Evolutionary conservation across 2,888 invertebrate species (phyloP).

Genomic region (Drosophila cyrtoloma): DNA sequence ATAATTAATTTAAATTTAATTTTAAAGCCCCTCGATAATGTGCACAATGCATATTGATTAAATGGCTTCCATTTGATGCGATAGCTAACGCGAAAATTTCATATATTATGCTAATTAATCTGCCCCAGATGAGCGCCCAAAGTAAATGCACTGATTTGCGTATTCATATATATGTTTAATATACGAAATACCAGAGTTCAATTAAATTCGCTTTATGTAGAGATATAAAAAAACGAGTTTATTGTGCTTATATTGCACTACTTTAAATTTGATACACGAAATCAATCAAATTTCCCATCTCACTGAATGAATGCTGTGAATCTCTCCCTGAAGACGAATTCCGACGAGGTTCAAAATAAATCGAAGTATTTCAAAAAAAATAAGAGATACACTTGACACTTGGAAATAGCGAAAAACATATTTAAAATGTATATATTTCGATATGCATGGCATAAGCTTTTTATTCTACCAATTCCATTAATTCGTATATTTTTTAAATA

Average conservation of each 20-base stretch:
- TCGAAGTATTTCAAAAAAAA: not conserved
- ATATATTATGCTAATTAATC: constrained; percentile 38
- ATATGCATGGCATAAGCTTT: not conserved
- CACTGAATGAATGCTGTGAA: not conserved
- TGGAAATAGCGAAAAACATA: too few relatives aligned
- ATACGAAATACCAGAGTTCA: constrained; percentile 53
- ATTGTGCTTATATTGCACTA: not conserved
- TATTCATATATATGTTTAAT: not conserved
- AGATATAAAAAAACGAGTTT: constrained; percentile 32
- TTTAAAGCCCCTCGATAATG: constrained; percentile 20
- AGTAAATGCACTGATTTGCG: constrained; percentile 4
- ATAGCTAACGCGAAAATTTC: constrained; percentile 19
- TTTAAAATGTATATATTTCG: not conserved
- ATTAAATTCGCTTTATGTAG: not conserved
- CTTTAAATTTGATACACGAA: not conserved
- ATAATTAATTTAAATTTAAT: constrained; percentile 59
- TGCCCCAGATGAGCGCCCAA: constrained; percentile 1
- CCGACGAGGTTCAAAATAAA: not conserved
- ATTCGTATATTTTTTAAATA: not conserved
- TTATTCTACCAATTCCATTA: too few relatives aligned
- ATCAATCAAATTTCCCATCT: not conserved
- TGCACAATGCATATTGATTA: constrained; percentile 32
- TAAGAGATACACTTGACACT: not conserved
- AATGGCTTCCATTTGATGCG: constrained; percentile 14
- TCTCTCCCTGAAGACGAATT: not conserved